Base-by-base conservation (phyloP, 92 coral and sea anemone species). In the Siderastrea radians region DNA sequence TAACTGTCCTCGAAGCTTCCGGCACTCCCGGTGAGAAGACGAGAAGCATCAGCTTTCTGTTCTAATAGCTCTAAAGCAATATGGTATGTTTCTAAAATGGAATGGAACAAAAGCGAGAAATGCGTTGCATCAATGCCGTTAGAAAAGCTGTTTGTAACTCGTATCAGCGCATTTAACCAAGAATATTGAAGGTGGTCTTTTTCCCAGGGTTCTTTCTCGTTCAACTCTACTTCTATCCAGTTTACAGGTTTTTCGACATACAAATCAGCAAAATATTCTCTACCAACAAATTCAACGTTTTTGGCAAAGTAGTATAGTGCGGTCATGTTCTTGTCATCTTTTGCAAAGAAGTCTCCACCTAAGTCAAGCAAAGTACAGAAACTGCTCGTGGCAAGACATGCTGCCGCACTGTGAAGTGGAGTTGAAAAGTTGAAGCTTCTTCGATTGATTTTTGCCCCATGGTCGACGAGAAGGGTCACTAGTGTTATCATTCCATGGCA, bases 381-480 rank as follows among this genome's bases (percentile, higher is more conserved):
- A 26, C 38, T 26, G 38, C 38, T 26, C 38, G 38, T 26, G 38
- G 38, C 38, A 26, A 26, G 38, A 26, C 38, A 26, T 0, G 38
- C 38, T 26, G 38, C 38, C 0, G 38, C 38, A 26, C 38, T 26
- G 38, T 26, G 38, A 26, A 26, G 38, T 26, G 38, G 38, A 26
- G 38, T 88, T 0, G 92, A 88, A 4, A 89, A 83, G 44, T 88
- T 88, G 26, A 15, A n/a, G 0, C 76, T 88, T 4, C 79, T 61
- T 12, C 11, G 47, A 68, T 82, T 48, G 26, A 75, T 16, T 0
- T 65, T 15, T 49, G 74, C 76, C 16, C 82, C 68, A 8, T 44
- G 14, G 26, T 49, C 16, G 17, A 68, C 88, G 44, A 88, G 38
- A 26, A 26, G 38, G 38, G 38, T 26, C 38, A 26, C 38, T 26